Conservation (phyloP, 1,140 invertebrate genomes). For the Coelopa frigida region DNA sequence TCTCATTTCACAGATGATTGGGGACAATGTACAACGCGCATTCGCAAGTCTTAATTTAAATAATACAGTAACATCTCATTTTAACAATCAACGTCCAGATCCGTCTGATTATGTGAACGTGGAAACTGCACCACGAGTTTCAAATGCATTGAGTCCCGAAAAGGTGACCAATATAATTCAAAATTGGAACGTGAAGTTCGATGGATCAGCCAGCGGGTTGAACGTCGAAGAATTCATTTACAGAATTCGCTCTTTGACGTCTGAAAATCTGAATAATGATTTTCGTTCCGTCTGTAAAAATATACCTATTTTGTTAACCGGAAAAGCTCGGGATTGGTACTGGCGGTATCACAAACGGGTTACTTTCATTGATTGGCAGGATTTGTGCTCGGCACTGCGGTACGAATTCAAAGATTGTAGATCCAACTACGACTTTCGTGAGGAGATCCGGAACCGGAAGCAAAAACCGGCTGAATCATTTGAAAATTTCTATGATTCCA, state of each 20-base stretch:
- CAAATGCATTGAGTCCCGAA: too few relatives aligned
- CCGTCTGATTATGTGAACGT: too few relatives aligned
- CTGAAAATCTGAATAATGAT: constrained; percentile 4
- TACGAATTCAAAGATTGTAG: constrained; percentile 6
- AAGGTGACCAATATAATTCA: constrained; percentile 1
- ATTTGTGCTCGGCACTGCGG: constrained; percentile 3
- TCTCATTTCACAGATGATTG: too few relatives aligned
- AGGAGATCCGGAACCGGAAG: constrained; percentile 4
- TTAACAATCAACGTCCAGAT: too few relatives aligned
- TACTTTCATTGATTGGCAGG: constrained; percentile 1
- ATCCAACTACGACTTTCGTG: constrained; percentile 1
- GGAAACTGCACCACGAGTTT: too few relatives aligned
- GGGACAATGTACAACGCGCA: too few relatives aligned
- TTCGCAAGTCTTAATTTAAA: too few relatives aligned
- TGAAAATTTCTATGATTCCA: constrained; percentile 1
- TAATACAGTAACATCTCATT: too few relatives aligned
- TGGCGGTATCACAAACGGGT: constrained; percentile 9
- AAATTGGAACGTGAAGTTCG: constrained; percentile 6
- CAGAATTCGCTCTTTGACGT: not conserved
- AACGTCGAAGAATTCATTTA: constrained; percentile 7
- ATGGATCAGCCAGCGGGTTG: constrained; percentile 2
- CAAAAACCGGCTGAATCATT: constrained; percentile 7
- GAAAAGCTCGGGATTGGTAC: constrained; percentile 6
- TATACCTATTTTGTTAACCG: constrained; percentile 1
- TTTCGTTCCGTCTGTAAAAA: constrained; percentile 3